Conservation (phyloP, 2,797 vertebrate species). For the Gouania willdenowi region DNA sequence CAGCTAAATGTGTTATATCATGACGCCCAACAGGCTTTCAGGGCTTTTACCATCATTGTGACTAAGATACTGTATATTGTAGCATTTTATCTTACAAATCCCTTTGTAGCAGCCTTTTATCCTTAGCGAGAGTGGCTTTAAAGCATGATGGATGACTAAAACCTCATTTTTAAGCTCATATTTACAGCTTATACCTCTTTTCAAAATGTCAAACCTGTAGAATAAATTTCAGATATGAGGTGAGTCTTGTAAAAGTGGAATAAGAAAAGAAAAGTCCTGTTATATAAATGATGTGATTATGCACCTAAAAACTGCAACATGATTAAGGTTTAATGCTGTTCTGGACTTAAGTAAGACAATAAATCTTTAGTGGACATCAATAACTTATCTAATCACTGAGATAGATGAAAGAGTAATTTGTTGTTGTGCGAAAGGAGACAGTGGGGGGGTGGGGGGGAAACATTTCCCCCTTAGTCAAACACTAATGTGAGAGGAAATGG, state of each 20-base stretch:
- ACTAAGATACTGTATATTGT: neutral
- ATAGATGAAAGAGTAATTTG: slow-evolving; percentile 53
- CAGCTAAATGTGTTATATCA: too few species aligned
- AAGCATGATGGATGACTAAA: neutral
- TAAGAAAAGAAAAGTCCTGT: neutral
- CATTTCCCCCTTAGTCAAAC: slow-evolving; percentile 32
- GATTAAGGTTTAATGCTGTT: slow-evolving; percentile 16
- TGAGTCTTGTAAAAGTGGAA: neutral
- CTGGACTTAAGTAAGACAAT: slow-evolving; percentile 45
- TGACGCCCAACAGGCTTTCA: neutral
- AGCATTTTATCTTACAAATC: neutral
- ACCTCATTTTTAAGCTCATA: neutral
- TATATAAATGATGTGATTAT: slow-evolving; percentile 11
- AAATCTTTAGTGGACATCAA: slow-evolving; percentile 50
- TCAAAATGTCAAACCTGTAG: neutral
- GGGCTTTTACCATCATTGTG: slow-evolving; percentile 1
- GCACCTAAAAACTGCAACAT: slow-evolving; percentile 14
- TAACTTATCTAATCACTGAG: slow-evolving; percentile 55
- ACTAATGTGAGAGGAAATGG: slow-evolving; percentile 68
- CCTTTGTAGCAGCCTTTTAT: neutral
- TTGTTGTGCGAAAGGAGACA: slow-evolving; percentile 46
- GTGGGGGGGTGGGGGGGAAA: slow-evolving; percentile 12
- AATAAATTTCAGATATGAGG: neutral
- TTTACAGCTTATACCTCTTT: neutral
- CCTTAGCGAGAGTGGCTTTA: neutral